Base-by-base conservation (phyloP, 1,140 invertebrate species). In the Leptinotarsa undecemlineata region DNA sequence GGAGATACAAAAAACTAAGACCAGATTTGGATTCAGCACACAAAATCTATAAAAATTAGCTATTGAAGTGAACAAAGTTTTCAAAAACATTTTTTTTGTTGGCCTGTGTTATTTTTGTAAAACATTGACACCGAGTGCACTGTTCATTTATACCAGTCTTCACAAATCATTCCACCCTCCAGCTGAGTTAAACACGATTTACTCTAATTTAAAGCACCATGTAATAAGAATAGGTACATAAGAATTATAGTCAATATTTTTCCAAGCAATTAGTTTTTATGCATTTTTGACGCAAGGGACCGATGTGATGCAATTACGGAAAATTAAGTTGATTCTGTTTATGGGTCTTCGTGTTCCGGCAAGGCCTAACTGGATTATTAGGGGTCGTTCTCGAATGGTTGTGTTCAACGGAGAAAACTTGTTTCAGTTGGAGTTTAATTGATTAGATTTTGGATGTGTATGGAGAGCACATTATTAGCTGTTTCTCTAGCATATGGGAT, bases 271-370 rank as follows among this genome's bases (percentile, higher is more conserved):
- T 70, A 68, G 68, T 20, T 57, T 20, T 57, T 57, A 48, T 70
- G 68, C 51, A 70, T 70, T 70, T 70, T 60, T 51, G 19, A 15
- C 5, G 48, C 42, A 57, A 48, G 68, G 68, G 48, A 48, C 60
- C 47, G 48, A 57, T 3, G 20, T 70, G 11, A 70, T 70, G 68
- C 68, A 70, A 70, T 70, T 70, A 70, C 47, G 19, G 68, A 70
- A 70, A 42, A 70, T 70, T 15, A 70, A 48, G 68, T 57, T 14
- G 68, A 57, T 70, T n/a, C 63, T 64, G 48, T 70, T 70, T 70
- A 70, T 70, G 68, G 48, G 68, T 23, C 33, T 23, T 57, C 68
- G 48, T 70, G 68, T n/a, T 48, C 21, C 48, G 33, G 68, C n/a
- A 70, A 33, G 20, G 20, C 17, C 48, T 70, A 70, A 70, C 47